A percentile compares a stretch with the other conserved stretches of the same genome.
Evolutionary conservation across 1,140 invertebrate genomes (phyloP).

Genomic region (Drosophila obscura): DNA sequence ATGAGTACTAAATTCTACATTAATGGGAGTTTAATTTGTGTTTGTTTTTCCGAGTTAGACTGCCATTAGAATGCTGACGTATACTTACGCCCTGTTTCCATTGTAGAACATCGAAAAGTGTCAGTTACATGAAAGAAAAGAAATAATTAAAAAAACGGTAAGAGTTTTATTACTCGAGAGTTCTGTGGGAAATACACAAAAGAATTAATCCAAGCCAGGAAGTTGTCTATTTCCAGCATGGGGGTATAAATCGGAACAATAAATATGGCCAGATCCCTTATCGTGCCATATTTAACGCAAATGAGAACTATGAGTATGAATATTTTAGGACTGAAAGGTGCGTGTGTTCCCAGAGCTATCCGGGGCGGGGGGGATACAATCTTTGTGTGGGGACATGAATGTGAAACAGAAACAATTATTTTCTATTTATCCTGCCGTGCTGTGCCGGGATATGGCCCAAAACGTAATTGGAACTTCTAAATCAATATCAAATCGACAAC

Average conservation of each 20-base stretch:
- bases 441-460: background rate
- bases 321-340: constrained; percentile 43
- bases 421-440: constrained; percentile 50
- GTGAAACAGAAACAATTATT: constrained; percentile 72
- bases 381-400: constrained; percentile 54
- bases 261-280: too few species aligned
- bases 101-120: constrained; percentile 28
- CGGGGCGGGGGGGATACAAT: constrained; percentile 12
- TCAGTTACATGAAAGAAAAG: constrained; percentile 32
- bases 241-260: too few species aligned
- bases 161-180: too few species aligned
- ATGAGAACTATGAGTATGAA: too few species aligned
- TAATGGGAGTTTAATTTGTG: constrained; percentile 76
- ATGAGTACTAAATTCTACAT: constrained; percentile 5
- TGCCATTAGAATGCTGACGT: constrained; percentile 39
- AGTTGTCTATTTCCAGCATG: too few species aligned
- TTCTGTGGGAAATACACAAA: too few species aligned
- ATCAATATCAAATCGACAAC: constrained; percentile 44
- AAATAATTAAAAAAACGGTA: constrained; percentile 25
- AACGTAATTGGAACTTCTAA: constrained; percentile 14
- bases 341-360: constrained; percentile 56
- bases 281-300: too few species aligned
- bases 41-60: constrained; percentile 62
- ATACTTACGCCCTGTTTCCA: constrained; percentile 71
- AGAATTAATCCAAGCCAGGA: too few species aligned